phyloP scores from a whole-genome alignment of 2,888 invertebrate genomes.

The Agrotis puta region DNA sequence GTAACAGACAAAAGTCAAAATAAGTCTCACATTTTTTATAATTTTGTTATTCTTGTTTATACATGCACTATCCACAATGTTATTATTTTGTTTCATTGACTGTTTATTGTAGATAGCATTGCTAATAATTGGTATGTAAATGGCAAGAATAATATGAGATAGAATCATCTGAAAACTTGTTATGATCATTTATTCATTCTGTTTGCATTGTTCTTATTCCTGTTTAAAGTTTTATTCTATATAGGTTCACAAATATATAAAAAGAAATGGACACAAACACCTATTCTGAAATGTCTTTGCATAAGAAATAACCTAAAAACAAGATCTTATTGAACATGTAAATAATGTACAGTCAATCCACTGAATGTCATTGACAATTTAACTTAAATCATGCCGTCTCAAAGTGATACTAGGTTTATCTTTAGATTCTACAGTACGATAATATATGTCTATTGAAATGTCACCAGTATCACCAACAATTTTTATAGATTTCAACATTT shows the following conservation, averaged over 20 bases:
- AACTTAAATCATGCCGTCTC: not conserved
- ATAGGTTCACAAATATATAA: not conserved
- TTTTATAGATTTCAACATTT: slow-evolving; percentile 37
- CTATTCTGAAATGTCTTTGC: not conserved
- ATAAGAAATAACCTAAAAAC: slow-evolving; percentile 43
- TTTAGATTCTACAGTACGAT: slow-evolving; percentile 11
- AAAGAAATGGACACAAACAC: not conserved
- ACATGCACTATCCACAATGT: not conserved
- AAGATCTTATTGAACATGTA: slow-evolving; percentile 21
- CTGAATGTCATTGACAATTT: not conserved
- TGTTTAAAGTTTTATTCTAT: not conserved
- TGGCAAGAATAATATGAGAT: slow-evolving; percentile 3
- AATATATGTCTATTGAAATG: slow-evolving; percentile 31
- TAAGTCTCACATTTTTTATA: not conserved
- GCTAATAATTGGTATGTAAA: not conserved
- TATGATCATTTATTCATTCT: not conserved
- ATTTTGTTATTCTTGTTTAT: not conserved
- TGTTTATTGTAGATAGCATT: not conserved
- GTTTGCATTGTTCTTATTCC: not conserved
- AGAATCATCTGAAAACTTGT: not conserved
- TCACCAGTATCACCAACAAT: slow-evolving; percentile 21
- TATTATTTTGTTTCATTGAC: not conserved
- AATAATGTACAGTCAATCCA: not conserved
- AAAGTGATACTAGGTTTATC: slow-evolving; percentile 16
- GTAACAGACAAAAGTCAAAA: not conserved